A percentile compares a stretch with the other conserved stretches of the same genome.
These are phyloP conservation scores for Globodera rostochiensis DNA, from an alignment of 1,140 invertebrate genomes.

Conservation along the genomic window DNA sequence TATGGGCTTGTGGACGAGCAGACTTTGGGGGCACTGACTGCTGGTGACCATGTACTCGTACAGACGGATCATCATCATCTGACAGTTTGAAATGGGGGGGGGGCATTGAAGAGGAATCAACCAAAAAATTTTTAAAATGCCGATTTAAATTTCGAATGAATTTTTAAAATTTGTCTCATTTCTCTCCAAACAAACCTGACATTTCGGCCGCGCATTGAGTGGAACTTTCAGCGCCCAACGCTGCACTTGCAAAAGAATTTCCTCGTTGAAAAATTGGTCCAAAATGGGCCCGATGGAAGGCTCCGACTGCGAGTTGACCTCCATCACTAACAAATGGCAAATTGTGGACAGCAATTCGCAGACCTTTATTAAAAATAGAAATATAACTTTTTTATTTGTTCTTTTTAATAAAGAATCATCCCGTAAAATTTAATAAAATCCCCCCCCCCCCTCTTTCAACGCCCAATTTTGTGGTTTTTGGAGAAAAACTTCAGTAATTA, in stretches of 20 bases:
- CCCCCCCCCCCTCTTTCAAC: not conserved
- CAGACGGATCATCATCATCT: slow-evolving; percentile 47
- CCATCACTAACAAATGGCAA: slow-evolving; percentile 82
- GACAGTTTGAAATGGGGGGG: not conserved
- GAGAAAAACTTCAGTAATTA: no score
- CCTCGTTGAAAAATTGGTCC: slow-evolving; percentile 66
- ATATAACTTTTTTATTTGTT: slow-evolving; percentile 68
- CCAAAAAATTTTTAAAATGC: not conserved
- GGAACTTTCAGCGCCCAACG: slow-evolving; percentile 70
- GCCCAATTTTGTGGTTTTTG: slow-evolving; percentile 27
- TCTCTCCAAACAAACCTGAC: slow-evolving; percentile 48
- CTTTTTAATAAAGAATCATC: slow-evolving; percentile 67
- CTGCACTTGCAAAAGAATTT: slow-evolving; percentile 70
- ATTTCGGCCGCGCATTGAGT: slow-evolving; percentile 81
- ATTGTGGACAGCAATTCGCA: slow-evolving; percentile 90
- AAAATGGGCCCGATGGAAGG: slow-evolving; percentile 68
- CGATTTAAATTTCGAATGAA: no score
- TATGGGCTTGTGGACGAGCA: slow-evolving; percentile 86
- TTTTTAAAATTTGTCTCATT: slow-evolving; percentile 11
- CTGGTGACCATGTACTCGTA: slow-evolving; percentile 66
- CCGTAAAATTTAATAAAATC: no score
- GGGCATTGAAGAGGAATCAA: not conserved
- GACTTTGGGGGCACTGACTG: slow-evolving; percentile 78
- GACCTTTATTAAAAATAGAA: slow-evolving; percentile 81
- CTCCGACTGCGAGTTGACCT: slow-evolving; percentile 70